Conservation (phyloP, 2,888 invertebrate genomes). For the Tuta absoluta region DNA sequence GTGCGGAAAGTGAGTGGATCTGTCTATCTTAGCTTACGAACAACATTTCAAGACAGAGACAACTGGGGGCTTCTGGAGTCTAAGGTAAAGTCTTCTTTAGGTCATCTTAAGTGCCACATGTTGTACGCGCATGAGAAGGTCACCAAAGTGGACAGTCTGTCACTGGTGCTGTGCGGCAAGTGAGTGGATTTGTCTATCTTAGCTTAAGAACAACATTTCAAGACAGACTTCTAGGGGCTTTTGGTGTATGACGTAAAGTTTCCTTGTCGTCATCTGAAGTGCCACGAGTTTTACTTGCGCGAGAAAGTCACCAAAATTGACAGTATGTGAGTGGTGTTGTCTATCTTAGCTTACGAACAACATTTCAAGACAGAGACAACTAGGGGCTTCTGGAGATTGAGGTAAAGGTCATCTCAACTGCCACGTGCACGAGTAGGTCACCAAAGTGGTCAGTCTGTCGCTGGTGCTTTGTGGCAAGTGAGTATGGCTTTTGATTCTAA, state of each 20-base stretch:
- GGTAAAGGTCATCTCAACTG: constrained; percentile 90
- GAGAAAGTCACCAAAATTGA: constrained; percentile 94
- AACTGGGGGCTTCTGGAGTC: too few relatives aligned
- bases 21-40: constrained; percentile 64
- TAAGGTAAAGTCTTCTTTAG: too few relatives aligned
- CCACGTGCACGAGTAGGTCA: constrained; percentile 93
- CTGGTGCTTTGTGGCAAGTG: constrained; percentile 93
- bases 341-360: constrained; percentile 49
- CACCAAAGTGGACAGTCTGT: constrained; percentile 92
- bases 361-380: too few relatives aligned
- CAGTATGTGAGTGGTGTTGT: constrained; percentile 89
- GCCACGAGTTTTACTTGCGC: constrained; percentile 92
- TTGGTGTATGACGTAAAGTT: too few relatives aligned
- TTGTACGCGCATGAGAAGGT: constrained; percentile 94
- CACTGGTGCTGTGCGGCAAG: constrained; percentile 93
- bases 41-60: too few relatives aligned
- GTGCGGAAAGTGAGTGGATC: constrained; percentile 93
- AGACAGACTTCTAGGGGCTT: too few relatives aligned
- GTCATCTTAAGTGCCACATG: constrained; percentile 91
- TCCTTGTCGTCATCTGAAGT: constrained; percentile 90
- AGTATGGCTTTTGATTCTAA: too few relatives aligned
- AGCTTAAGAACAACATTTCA: too few relatives aligned
- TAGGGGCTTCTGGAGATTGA: too few relatives aligned
- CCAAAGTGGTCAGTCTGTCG: constrained; percentile 92
- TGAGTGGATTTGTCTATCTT: constrained; percentile 86